Conservation (phyloP, 1,140 invertebrate genomes). For the Penaeus chinensis region DNA sequence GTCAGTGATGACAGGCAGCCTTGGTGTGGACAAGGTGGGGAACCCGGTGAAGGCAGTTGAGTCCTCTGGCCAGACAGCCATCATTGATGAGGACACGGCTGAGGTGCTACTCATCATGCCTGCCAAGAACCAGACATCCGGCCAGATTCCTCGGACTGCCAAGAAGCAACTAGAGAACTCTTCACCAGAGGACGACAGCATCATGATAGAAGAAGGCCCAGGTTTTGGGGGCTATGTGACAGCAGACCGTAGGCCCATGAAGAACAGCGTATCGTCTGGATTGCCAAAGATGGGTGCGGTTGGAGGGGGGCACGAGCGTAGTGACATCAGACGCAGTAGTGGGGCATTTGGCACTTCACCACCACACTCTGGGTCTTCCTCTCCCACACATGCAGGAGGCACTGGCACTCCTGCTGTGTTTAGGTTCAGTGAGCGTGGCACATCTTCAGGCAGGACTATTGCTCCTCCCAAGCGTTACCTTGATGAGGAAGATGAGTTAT, state of each 20-base stretch:
- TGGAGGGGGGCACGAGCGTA: no score
- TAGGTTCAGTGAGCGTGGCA: conserved; percentile 50
- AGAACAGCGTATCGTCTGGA: no score
- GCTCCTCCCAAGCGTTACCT: conserved; percentile 50
- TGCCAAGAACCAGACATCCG: neutral
- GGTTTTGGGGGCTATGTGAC: no score
- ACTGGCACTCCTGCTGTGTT: conserved; percentile 43
- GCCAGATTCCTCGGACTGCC: neutral
- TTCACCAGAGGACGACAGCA: no score
- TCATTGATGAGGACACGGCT: conserved; percentile 37
- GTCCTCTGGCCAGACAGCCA: conserved; percentile 23
- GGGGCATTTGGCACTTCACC: neutral
- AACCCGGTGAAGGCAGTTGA: conserved; percentile 37
- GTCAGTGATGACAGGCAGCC: neutral
- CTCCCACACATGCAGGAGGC: conserved; percentile 12
- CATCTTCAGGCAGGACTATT: conserved; percentile 48
- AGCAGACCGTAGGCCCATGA: no score
- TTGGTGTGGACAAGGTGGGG: neutral
- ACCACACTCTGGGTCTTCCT: conserved; percentile 18
- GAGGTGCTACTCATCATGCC: conserved; percentile 50
- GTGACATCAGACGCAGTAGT: no score
- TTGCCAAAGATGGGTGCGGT: no score
- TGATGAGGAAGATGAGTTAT: conserved; percentile 45
- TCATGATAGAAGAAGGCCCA: no score
- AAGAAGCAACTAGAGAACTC: no score